A percentile compares a stretch with the other conserved stretches of the same genome.
These are phyloP conservation scores for Drosophila cardini DNA, from an alignment of 1,140 invertebrate genomes.

Conservation along the genomic window DNA sequence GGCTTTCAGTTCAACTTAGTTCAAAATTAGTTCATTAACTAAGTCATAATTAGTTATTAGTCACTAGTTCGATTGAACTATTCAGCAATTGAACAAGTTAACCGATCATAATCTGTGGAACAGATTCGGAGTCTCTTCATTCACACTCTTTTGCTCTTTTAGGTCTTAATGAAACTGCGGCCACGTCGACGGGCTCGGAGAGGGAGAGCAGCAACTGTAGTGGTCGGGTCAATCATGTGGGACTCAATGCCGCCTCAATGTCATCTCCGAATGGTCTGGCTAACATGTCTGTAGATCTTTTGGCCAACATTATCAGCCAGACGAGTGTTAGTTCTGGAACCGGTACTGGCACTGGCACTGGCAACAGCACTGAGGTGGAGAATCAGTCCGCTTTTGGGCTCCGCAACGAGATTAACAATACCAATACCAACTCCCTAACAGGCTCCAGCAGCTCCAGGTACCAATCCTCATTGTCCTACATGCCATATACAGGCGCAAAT, in stretches of 20 bases:
- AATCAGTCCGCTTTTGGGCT: slow-evolving; percentile 1
- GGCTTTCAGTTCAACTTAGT: no score
- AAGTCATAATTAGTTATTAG: no score
- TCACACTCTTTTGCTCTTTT: no score
- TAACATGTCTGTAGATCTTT: slow-evolving; percentile 38
- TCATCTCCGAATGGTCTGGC: slow-evolving; percentile 10
- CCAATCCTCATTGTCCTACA: slow-evolving; percentile 46
- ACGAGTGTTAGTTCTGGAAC: slow-evolving; percentile 33
- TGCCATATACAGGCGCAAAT: slow-evolving; percentile 51
- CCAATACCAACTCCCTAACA: background rate
- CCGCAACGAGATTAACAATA: background rate
- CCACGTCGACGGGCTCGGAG: slow-evolving; percentile 44
- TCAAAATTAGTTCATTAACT: no score
- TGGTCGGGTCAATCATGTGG: slow-evolving; percentile 40
- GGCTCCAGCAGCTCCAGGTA: slow-evolving; percentile 24
- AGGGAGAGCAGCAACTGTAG: slow-evolving; percentile 56
- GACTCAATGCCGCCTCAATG: slow-evolving; percentile 15
- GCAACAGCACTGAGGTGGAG: slow-evolving; percentile 3
- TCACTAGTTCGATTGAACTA: no score
- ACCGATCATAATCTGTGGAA: no score
- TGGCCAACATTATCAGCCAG: slow-evolving; percentile 58
- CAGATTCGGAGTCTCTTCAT: no score
- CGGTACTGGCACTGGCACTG: background rate
- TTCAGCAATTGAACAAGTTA: no score
- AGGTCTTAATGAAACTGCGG: slow-evolving; percentile 18